Evolutionary conservation across 2,113 vertebrate genomes (phyloP), one percentile per base, ranked within the genome.

Genomic region (Phrynosoma blainvillii): DNA sequence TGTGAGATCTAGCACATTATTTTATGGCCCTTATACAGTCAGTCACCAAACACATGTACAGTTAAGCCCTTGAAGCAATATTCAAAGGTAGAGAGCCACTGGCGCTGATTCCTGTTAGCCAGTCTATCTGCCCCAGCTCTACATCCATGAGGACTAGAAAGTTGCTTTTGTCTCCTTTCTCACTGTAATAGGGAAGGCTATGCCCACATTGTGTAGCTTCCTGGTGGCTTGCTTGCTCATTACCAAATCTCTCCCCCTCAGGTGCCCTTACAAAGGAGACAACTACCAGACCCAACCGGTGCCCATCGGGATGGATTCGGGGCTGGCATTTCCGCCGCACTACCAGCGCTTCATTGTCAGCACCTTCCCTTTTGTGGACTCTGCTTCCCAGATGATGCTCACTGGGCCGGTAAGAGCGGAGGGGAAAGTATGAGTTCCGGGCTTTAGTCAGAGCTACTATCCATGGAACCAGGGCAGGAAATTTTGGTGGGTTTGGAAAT

Each of bases 211-310:
- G 66, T 70, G 66, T 21, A 36, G 36, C 7, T 47, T 20, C 25
- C 71, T 27, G 9, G 11, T 2, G 36, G 40, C 4, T 1, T 27
- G 13, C 27, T 16, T 84, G 75, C 47, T 47, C 47, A 47, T 21
- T 18, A 2, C 88, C 0, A 12, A 9, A 13, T n/a, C 54, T 47
- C 4, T 70, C 36, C 62, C 32, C 74, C 21, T 47, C 40, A 92
- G 91, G 32, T 92, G 91, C 54, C 91, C 91, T 8, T 85, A 77
- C 25, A 14, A 3, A 30, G 91, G 91, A 36, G 89, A 92, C 89
- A 85, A 84, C 84, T 92, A 90, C 59, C 56, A 52, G 3, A 82
- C 89, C 9, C 75, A 65, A 52, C 47, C 20, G 47, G 23, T 88
- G 27, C 52, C 89, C 3, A 23, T 78, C 52, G 30, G 20, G 2